These are phyloP conservation scores for Heliangelus exortis DNA, from an alignment of 2,797 vertebrate species.

Conservation along the genomic window DNA sequence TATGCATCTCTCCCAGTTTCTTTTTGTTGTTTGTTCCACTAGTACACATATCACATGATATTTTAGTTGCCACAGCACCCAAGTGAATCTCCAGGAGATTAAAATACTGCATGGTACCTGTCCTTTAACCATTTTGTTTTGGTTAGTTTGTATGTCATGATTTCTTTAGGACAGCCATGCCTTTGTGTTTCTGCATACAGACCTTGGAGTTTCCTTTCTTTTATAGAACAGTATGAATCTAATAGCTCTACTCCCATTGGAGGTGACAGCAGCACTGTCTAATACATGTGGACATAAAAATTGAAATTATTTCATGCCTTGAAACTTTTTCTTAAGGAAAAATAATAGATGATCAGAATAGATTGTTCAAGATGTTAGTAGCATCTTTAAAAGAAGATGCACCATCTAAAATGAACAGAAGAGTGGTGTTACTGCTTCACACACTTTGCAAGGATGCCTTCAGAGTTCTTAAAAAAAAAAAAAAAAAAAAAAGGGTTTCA, in stretches of 20 bases:
- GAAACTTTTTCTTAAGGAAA: background rate
- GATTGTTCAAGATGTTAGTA: background rate
- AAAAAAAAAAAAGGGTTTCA: background rate
- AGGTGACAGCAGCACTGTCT: background rate
- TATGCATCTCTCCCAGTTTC: background rate
- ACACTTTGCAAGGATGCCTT: accelerated
- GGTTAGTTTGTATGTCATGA: background rate
- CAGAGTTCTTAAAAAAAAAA: background rate
- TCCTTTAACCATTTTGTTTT: background rate
- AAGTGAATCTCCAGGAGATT: background rate
- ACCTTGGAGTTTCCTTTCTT: background rate
- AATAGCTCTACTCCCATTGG: background rate
- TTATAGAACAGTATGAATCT: background rate
- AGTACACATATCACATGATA: background rate
- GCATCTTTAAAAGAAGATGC: background rate
- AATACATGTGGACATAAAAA: background rate
- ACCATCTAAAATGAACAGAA: background rate
- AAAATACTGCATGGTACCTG: background rate
- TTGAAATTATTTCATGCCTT: background rate
- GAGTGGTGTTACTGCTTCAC: background rate
- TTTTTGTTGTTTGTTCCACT: background rate
- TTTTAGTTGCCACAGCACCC: background rate
- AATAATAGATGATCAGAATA: background rate
- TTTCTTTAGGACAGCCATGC: background rate
- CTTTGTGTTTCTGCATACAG: background rate